Conservation (phyloP, 2,797 vertebrate genomes). For the Phrynocephalus guinanensis region DNA sequence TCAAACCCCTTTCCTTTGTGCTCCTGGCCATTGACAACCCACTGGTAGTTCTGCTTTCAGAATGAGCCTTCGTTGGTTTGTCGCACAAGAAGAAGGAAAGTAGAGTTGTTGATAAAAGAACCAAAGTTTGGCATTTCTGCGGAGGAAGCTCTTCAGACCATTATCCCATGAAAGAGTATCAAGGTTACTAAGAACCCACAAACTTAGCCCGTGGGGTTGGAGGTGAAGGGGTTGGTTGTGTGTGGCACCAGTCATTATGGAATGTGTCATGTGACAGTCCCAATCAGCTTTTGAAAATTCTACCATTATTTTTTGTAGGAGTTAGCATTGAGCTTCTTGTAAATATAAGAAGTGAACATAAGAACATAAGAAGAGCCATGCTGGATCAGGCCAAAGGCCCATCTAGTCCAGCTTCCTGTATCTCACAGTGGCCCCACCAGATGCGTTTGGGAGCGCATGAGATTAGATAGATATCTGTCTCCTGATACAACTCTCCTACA, state of each 20-base stretch:
- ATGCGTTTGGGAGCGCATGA: too few relatives aligned
- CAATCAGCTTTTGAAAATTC: not conserved
- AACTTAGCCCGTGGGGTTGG: constrained; percentile 46
- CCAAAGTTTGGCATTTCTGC: constrained; percentile 49
- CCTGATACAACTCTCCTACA: too few relatives aligned
- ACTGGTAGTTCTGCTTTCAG: constrained; percentile 62
- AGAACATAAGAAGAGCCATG: too few relatives aligned
- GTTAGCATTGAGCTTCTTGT: not conserved
- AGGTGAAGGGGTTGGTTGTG: constrained; percentile 11
- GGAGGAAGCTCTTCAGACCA: constrained; percentile 68
- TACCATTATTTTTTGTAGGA: not conserved
- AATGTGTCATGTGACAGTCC: not conserved
- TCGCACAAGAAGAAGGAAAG: constrained; percentile 48
- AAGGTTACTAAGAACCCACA: constrained; percentile 64
- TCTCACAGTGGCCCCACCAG: too few relatives aligned
- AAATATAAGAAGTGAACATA: not conserved
- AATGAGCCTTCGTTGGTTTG: constrained; percentile 67
- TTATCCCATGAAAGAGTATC: constrained; percentile 65
- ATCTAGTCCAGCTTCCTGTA: too few relatives aligned
- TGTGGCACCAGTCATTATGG: not conserved
- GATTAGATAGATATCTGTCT: too few relatives aligned
- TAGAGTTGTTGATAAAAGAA: constrained; percentile 62
- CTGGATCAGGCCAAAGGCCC: too few relatives aligned
- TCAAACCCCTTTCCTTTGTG: constrained; percentile 40
- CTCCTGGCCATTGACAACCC: not conserved